Evolutionary conservation across 1,140 invertebrate genomes (phyloP), one percentile per base, ranked within the genome.

Genomic region (Psix sp.): DNA sequence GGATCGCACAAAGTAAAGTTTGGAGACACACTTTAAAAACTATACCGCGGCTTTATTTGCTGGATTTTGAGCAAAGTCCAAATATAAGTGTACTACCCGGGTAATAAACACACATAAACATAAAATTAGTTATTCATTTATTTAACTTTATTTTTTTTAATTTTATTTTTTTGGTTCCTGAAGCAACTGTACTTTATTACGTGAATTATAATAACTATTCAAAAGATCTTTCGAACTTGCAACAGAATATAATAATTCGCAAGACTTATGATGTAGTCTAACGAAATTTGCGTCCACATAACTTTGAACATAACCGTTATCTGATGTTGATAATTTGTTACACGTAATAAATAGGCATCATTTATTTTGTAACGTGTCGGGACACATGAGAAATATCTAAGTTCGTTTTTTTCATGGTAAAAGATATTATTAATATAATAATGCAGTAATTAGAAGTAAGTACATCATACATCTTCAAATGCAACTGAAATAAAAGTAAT

Each of bases 401-500:
- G 10, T 17, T 24, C 29, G 3, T 35, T 51, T 51, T 60, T 49
- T 62, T 26, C 29, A 29, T 38, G 48, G 35, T 51, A 51, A 42
- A 43, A 39, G 36, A 17, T 51, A 62, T 43, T 62, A 51, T 48
- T 60, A 49, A 49, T 24, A 62, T 18, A 62, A 62, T 49, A 62
- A 49, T 49, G 45, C 14, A 35, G 20, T 36, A 18, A 45, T 51
- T 52, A 45, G 43, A 43, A 17, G 39, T 52, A 35, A 60, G 45
- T n/a, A n/a, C n/a, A n/a, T n/a, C n/a, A 38, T 52, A 43, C 46
- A 54, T 54, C 49, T 20, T 46, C 16, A 26, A 31, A 46, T 39
- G 21, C 38, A 24, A 46, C 24, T 20, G 40, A 52, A 52, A 63
- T 63, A 52, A 63, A 63, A 63, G 13, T 57, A 57, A 56, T 62